Evolutionary conservation across 2,888 invertebrate species (phyloP), one percentile per base, ranked within the genome.

Genomic region (Parnassius mnemosyne): DNA sequence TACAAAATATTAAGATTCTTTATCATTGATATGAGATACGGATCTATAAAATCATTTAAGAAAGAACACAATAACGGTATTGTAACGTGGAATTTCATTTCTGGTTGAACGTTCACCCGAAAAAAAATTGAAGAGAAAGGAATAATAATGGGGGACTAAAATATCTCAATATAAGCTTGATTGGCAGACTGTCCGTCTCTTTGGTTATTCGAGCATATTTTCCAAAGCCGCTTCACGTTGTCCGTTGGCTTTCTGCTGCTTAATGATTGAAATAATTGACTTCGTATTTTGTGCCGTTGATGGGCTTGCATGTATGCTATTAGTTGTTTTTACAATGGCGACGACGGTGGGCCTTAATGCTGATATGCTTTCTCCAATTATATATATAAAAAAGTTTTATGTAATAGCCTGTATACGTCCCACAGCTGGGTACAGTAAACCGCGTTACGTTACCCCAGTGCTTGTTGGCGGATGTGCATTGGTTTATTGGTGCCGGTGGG

Each of bases 191-290:
- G 63, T 63, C 59, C 52, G 59, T 44, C 50, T 59, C 49, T 54
- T 42, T 44, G 54, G 44, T 54, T 58, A 58, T 54, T 60, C 52
- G 47, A 56, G 59, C 55, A 56, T 49, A 55, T 54, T 58, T 50
- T 60, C 55, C 10, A 43, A 63, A 63, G 55, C 59, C 59, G 20
- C 59, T 46, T n/a, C 47, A 42, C 52, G 51, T 52, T 12, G 62
- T 20, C 34, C 42, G 58, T 63, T 57, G 53, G 13, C 53, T 61
- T 47, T 52, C 52, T 49, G 51, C 44, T 61, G 53, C 52, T 63
- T 58, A 58, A 49, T 58, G 52, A 63, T 55, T 55, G 63, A 51
- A 55, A 60, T 59, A 55, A 63, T 59, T 63, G 59, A 55, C 59
- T 57, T 57, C 41, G 34, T 34, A 34, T 34, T 7, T 11, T 51